Percentiles rank a stretch among this genome's conserved stretches.
These are phyloP conservation scores for Acleris holmiana DNA, from an alignment of 2,888 invertebrate genomes.

Conservation along the genomic window DNA sequence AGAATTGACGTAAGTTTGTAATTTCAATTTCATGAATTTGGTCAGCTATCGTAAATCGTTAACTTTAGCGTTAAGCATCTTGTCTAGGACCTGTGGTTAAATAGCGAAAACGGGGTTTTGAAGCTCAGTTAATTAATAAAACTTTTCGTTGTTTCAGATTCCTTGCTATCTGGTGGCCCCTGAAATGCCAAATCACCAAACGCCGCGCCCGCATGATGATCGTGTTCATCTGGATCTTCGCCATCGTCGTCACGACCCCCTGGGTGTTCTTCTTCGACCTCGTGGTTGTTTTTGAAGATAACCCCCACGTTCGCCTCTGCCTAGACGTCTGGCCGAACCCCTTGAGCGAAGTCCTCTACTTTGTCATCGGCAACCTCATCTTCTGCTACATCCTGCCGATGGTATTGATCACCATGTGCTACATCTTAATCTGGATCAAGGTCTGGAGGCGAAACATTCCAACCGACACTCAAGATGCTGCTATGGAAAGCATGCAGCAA, in stretches of 20 bases:
- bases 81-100: too few relatives aligned
- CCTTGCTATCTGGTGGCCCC: conserved; percentile 97
- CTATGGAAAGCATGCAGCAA: conserved; percentile 96
- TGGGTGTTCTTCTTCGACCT: conserved; percentile 96
- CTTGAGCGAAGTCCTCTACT: conserved; percentile 92
- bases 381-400: conserved; percentile 96
- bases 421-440: conserved; percentile 95
- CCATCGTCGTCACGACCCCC: conserved; percentile 92
- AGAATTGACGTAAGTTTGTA: too few relatives aligned
- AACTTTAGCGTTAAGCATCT: too few relatives aligned
- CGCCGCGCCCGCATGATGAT: conserved; percentile 94
- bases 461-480: conserved; percentile 94
- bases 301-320: conserved; percentile 90
- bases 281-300: conserved; percentile 88
- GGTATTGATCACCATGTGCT: conserved; percentile 95
- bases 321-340: conserved; percentile 94
- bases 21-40: too few relatives aligned
- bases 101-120: too few relatives aligned
- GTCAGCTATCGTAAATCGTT: too few relatives aligned
- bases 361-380: conserved; percentile 94
- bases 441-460: conserved; percentile 95
- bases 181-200: conserved; percentile 95
- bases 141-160: conserved; percentile 89
- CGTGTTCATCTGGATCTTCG: conserved; percentile 94
- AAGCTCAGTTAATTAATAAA: background rate